Conservation (phyloP, 2,797 vertebrate species). For the Adelosebastes latens region DNA sequence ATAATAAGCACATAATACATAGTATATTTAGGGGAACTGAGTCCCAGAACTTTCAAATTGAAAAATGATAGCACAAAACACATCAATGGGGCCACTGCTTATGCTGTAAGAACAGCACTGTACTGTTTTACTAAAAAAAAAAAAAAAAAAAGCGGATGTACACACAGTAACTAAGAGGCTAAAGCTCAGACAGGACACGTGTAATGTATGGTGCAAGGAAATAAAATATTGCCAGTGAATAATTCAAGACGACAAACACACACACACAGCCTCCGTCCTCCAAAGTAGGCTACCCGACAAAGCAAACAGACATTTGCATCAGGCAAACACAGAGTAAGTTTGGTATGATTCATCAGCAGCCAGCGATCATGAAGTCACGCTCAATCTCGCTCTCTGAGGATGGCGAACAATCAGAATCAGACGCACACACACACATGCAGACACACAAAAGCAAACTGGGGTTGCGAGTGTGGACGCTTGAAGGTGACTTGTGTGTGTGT, state of each 20-base stretch:
- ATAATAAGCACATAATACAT: slow-evolving; percentile 63
- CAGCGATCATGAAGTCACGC: slow-evolving; percentile 59
- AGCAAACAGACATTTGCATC: slow-evolving; percentile 73
- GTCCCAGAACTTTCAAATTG: slow-evolving; percentile 71
- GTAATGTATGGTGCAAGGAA: slow-evolving; percentile 33
- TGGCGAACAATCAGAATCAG: slow-evolving; percentile 34
- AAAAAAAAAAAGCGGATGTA: not conserved
- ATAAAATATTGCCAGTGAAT: slow-evolving; percentile 65
- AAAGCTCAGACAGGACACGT: slow-evolving; percentile 4
- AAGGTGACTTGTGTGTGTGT: slow-evolving; percentile 61
- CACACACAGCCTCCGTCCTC: slow-evolving; percentile 30
- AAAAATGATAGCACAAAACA: slow-evolving; percentile 55
- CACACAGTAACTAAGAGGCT: slow-evolving; percentile 1
- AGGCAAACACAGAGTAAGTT: slow-evolving; percentile 63
- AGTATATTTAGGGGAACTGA: slow-evolving; percentile 59
- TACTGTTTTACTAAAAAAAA: slow-evolving; percentile 6
- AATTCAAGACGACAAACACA: slow-evolving; percentile 50
- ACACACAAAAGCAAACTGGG: slow-evolving; percentile 20
- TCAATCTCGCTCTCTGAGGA: slow-evolving; percentile 51
- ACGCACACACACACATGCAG: slow-evolving; percentile 8
- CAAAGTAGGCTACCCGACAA: slow-evolving; percentile 66
- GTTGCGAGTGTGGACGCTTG: slow-evolving; percentile 49
- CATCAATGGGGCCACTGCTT: slow-evolving; percentile 47
- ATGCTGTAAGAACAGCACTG: slow-evolving; percentile 8
- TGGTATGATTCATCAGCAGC: slow-evolving; percentile 70